Base-by-base conservation (phyloP, 1,140 invertebrate species). In the Drosophila chauvacae region DNA sequence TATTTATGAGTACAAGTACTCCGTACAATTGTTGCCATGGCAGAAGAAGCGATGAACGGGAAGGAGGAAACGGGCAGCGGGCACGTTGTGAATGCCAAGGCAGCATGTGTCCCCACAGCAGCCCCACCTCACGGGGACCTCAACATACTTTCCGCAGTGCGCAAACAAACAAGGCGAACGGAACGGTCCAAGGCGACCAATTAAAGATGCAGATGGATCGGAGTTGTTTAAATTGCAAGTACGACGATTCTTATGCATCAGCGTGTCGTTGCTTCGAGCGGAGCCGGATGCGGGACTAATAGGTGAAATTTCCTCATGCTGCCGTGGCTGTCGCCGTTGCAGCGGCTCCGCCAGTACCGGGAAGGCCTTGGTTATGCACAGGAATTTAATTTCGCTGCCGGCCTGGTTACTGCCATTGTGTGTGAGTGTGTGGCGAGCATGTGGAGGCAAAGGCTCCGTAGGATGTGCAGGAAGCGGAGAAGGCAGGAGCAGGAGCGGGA, bases 201-300 rank as follows among this genome's bases (percentile, higher is more conserved):
- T 87, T 87, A 87, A 87, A 88, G 84, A 87, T 87, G 84, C 84
- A 87, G 84, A 87, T 87, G 84, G 77, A 87, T 87, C 72, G 85
- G 80, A 88, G 84, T 87, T 87, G 81, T 87, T 87, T 87, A 88
- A 87, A 84, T 84, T 87, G 84, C 69, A 81, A 88, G 77, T 77
- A 87, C 88, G 84, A 84, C 82, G 84, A 80, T 80, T 88, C 79
- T 87, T 88, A 88, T 87, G 84, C 83, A 87, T 87, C 83, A 88
- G 83, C 80, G 77, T 80, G 48, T 55, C 26, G 42, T 26, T 51
- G 76, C 57, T 53, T 47, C 45, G 58, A 44, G 76, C 59, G 72
- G 56, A 74, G 50, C 71, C 66, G 51, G 68, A 79, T 83, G 80
- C 71, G 73, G 72, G 80, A 81, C 84, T 88, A 88, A 88, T 83